Evolutionary conservation across 2,113 vertebrate genomes (phyloP).

Genomic region (Poicephalus meyeri): DNA sequence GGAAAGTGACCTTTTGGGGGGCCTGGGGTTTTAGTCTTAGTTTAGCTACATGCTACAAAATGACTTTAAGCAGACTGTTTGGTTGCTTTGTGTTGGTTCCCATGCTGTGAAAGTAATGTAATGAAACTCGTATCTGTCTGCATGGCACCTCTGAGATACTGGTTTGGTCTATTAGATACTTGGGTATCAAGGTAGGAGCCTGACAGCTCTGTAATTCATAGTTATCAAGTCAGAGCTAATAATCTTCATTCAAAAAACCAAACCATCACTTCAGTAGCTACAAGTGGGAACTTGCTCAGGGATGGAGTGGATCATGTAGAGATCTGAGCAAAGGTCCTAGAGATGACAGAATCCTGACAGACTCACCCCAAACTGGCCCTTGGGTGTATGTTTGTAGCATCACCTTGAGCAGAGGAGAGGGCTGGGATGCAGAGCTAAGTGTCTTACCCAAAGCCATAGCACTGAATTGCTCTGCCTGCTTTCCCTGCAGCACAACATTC

Average conservation of each 20-base stretch:
- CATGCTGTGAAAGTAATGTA: background rate
- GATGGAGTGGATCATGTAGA: accelerated
- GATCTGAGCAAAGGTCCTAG: background rate
- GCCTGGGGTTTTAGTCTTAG: background rate
- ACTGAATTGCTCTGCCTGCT: background rate
- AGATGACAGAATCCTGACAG: background rate
- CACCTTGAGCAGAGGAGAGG: background rate
- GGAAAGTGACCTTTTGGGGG: accelerated
- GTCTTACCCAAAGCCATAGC: background rate
- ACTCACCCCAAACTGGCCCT: background rate
- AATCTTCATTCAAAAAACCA: background rate
- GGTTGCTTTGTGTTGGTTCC: background rate
- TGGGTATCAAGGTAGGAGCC: background rate
- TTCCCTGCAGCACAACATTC: background rate
- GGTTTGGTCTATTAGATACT: background rate
- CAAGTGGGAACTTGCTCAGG: background rate
- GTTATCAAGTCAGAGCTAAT: background rate
- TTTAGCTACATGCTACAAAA: background rate
- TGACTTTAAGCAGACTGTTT: background rate
- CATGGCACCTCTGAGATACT: background rate
- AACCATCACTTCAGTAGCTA: background rate
- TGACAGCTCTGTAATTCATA: background rate
- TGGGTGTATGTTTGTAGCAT: background rate
- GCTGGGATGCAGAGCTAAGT: background rate
- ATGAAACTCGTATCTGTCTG: background rate